Percentiles rank a stretch among this genome's conserved stretches.
Conservation (phyloP, 2,888 invertebrate genomes). For the Thera obeliscata region DNA sequence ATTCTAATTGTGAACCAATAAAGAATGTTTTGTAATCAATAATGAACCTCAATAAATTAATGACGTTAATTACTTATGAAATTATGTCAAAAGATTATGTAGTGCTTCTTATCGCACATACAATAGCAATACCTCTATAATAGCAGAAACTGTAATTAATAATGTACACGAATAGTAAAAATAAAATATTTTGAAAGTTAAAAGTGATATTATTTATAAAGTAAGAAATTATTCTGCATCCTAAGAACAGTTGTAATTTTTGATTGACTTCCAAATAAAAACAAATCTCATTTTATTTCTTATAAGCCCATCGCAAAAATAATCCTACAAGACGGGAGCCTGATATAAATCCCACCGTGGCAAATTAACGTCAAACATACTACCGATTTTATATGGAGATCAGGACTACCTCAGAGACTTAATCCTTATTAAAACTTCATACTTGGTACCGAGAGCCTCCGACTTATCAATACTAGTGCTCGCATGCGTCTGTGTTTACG, state of each 20-base stretch:
- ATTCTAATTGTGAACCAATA: no score
- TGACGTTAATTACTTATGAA: no score
- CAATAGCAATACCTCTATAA: no score
- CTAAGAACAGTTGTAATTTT: neutral
- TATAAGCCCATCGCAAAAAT: conserved; percentile 15
- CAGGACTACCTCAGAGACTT: conserved; percentile 38
- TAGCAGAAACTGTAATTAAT: no score
- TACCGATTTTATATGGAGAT: conserved; percentile 26
- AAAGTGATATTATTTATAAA: no score
- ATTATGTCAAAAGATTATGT: no score
- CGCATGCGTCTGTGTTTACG: neutral
- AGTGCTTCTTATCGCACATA: no score
- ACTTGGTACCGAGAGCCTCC: neutral
- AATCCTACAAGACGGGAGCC: conserved; percentile 8
- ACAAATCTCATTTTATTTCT: neutral
- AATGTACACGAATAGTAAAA: no score
- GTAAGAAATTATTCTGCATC: neutral
- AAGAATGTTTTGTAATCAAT: no score
- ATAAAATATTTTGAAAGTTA: no score
- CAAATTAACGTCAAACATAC: conserved; percentile 54
- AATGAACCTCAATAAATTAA: no score
- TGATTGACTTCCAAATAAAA: conserved; percentile 7
- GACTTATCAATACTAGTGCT: conserved; percentile 4
- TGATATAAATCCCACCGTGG: conserved; percentile 37
- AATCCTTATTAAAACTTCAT: conserved; percentile 41